Evolutionary conservation across 2,888 invertebrate genomes (phyloP).

Genomic region (Eurytoma californica): DNA sequence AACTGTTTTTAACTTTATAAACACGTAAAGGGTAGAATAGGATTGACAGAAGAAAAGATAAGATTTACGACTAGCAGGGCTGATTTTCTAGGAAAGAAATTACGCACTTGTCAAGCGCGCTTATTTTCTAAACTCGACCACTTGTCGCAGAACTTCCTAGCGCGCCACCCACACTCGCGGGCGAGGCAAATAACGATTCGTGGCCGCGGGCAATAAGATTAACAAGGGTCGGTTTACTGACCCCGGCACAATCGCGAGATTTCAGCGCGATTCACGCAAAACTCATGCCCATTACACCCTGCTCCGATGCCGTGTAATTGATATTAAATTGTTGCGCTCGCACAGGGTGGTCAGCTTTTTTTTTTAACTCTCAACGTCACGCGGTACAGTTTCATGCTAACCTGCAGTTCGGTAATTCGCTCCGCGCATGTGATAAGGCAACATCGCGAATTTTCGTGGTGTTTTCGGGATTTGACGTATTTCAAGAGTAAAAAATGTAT

Average conservation of each 20-base stretch:
- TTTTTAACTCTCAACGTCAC: background rate
- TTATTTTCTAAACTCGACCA: slow-evolving; percentile 30
- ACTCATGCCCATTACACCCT: slow-evolving; percentile 20
- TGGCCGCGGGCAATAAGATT: slow-evolving; percentile 51
- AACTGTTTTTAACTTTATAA: too few relatives aligned
- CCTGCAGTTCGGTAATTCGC: slow-evolving; percentile 2
- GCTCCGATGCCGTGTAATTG: slow-evolving; percentile 40
- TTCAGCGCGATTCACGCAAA: slow-evolving; percentile 17
- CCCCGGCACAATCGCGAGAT: slow-evolving; percentile 8
- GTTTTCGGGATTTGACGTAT: too few relatives aligned
- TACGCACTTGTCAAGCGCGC: background rate
- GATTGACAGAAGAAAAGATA: background rate
- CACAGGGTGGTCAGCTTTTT: background rate
- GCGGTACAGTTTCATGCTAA: slow-evolving; percentile 19
- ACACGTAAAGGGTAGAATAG: background rate
- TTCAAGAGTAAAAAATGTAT: too few relatives aligned
- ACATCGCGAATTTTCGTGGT: background rate
- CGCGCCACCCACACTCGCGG: background rate
- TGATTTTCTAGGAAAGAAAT: background rate
- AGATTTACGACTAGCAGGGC: too few relatives aligned
- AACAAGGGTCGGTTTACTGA: slow-evolving; percentile 35
- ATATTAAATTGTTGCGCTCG: slow-evolving; percentile 39
- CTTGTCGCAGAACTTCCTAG: slow-evolving; percentile 2
- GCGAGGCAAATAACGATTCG: slow-evolving; percentile 44
- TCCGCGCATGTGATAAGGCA: slow-evolving; percentile 28